Evolutionary conservation across 2,113 vertebrate genomes (phyloP), one percentile per base, ranked within the genome.

Genomic region (Corvus cornix): DNA sequence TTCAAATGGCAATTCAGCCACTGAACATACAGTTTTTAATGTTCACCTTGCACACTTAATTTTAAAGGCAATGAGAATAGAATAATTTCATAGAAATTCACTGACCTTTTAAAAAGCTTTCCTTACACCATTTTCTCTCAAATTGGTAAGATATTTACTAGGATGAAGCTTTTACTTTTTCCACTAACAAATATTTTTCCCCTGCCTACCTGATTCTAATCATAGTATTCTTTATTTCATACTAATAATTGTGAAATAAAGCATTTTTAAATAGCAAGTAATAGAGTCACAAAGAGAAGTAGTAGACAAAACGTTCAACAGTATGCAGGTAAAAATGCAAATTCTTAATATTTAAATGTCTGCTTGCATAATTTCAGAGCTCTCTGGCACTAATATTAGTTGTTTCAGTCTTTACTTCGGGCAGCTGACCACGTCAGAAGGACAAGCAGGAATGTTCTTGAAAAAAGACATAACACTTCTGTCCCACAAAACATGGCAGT

Each of bases 51-150:
- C 26, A 85, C 49, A 63, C 39, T 83, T 93, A 77, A 87, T 92
- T 91, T 87, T 91, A 83, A 93, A 94, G 46, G 59, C 44, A 92
- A 74, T 60, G 55, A 80, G 72, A 85, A 90, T 0, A 83, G 41
- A 73, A 73, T 33, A 53, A 83, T 67, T 95, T 92, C 79, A 93
- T 14, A 90, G 56, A 93, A 95, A 97, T 64, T 74, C 93, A 87
- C 8, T 97, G 93, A 94, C 76, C 86, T 97, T 96, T 85, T 68
- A 83, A 73, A 93, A 94, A 87, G 59, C 74, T 92, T 92, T 75
- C 43, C 88, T 87, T 89, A 74, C 33, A 83, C 27, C 20, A 52
- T 75, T 75, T 94, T 87, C 52, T 55, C 63, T 81, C 83, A 92
- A 95, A 87, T 58, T 79, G 73, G 58, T 84, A 91, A 93, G 94